Evolutionary conservation across 1,140 invertebrate species (phyloP).

Genomic region (Apolygus lucorum): DNA sequence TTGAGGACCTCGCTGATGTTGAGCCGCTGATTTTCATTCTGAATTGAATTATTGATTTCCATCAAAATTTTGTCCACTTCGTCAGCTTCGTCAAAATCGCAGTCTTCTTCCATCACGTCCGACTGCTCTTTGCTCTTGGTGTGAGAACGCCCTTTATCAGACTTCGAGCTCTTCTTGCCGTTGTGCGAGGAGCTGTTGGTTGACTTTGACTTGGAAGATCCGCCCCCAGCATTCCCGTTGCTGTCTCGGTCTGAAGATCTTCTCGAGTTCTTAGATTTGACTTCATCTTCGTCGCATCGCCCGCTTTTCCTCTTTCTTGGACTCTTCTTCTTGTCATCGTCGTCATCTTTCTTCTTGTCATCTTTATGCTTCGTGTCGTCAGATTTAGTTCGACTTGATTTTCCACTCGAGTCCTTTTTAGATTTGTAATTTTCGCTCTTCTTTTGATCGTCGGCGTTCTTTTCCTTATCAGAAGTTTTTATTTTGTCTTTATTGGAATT

Average conservation of each 20-base stretch:
- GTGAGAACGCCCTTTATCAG: background rate
- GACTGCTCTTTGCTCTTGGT: background rate
- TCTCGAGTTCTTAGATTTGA: slow-evolving; percentile 23
- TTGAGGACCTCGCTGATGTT: background rate
- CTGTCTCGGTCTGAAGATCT: slow-evolving; percentile 32
- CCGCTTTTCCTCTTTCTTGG: slow-evolving; percentile 20
- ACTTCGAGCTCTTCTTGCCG: slow-evolving; percentile 9
- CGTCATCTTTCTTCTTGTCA: slow-evolving; percentile 21
- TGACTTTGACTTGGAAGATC: background rate
- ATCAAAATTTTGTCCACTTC: slow-evolving; percentile 20
- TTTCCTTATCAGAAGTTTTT: background rate
- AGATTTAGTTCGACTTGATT: background rate
- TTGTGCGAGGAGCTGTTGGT: background rate
- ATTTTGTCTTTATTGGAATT: background rate
- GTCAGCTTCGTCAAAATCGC: background rate
- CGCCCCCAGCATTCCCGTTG: slow-evolving; percentile 21
- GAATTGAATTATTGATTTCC: slow-evolving; percentile 24
- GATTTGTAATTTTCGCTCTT: background rate
- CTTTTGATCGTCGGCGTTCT: background rate
- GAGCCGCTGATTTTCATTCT: slow-evolving; percentile 12
- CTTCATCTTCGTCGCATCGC: slow-evolving; percentile 23
- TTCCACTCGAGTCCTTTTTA: background rate
- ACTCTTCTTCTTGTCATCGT: slow-evolving; percentile 22
- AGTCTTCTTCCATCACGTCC: background rate
- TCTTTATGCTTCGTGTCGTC: slow-evolving; percentile 18